Conservation (phyloP, 2,797 vertebrate species). For the Notolabrus celidotus region DNA sequence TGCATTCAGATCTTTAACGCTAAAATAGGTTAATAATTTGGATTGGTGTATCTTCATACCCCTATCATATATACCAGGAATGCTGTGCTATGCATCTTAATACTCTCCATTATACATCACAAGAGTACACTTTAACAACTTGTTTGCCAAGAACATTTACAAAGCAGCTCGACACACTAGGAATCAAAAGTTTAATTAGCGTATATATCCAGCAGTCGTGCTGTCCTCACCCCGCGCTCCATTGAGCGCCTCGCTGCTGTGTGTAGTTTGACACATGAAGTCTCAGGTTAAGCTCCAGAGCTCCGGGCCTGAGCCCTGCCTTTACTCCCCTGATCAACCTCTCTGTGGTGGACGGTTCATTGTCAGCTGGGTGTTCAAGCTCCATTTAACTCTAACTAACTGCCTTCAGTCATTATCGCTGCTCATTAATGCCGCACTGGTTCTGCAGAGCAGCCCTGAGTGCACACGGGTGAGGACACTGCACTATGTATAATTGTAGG, state of each 20-base stretch:
- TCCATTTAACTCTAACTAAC: constrained; percentile 81
- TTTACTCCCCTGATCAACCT: constrained; percentile 60
- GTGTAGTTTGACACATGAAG: constrained; percentile 53
- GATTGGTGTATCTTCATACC: too few species aligned
- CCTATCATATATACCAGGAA: too few species aligned
- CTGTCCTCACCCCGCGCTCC: constrained; percentile 33
- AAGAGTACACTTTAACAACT: not conserved
- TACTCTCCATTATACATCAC: not conserved
- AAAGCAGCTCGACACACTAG: constrained; percentile 5
- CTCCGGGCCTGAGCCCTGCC: constrained; percentile 47
- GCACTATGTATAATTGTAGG: constrained; percentile 37
- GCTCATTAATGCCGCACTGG: constrained; percentile 74
- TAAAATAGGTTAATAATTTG: too few species aligned
- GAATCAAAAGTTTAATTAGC: constrained; percentile 34
- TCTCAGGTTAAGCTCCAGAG: constrained; percentile 60
- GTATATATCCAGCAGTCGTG: constrained; percentile 7
- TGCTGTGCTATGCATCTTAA: too few species aligned
- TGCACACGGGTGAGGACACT: constrained; percentile 59
- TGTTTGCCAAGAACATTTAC: not conserved
- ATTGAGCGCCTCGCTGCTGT: constrained; percentile 14
- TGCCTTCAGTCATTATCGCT: constrained; percentile 79
- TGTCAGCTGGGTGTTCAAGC: constrained; percentile 81
- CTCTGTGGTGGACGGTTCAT: constrained; percentile 66
- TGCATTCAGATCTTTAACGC: too few species aligned
- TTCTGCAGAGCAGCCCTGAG: constrained; percentile 54